Evolutionary conservation across 2,797 vertebrate species (phyloP), one percentile per base, ranked within the genome.

Genomic region (Lithobates pipiens): DNA sequence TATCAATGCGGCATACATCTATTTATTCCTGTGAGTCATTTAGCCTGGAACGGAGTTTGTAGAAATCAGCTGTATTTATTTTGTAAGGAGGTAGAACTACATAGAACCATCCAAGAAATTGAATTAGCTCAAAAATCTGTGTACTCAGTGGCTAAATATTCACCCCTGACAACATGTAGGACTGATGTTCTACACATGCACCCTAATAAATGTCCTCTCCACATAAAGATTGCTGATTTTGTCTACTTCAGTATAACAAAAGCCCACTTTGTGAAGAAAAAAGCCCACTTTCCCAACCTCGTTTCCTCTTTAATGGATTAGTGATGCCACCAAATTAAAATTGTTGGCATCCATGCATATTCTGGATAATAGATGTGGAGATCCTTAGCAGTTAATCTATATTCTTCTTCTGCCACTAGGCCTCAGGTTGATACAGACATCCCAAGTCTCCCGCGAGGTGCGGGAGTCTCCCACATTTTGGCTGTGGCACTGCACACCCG

Each of bases 21-120:
- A 84, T 84, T 77, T 84, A 61, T 71, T 67, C 34, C 65, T 27
- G 71, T 85, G 77, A 80, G 61, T 85, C 84, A 85, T 50, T 79
- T 65, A 50, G 46, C 50, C 69, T 85, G 76, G 76, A 77, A 27
- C 75, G 73, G 39, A 68, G 39, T 67, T 71, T 61, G 71, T 34
- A 85, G 39, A 65, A 72, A 72, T 67, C 25, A 65, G 18, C 54
- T 78, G 83, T 67, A 67, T 50, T 84, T 21, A 78, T 27, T 85
- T 65, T 78, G 36, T 73, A 25, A 65, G 39, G 57, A 68, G 36
- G 63, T 3, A 80, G 67, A 70, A 68, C 76, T 68, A 54, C 18
- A 46, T 13, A 54, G n/a, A 69, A 34, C 13, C 7, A 72, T 70
- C 42, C 44, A 29, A 23, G 36, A 18, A 25, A 32, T 44, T 42